phyloP scores from a whole-genome alignment of 2,888 invertebrate species.

The Hoplodrina ambigua region DNA sequence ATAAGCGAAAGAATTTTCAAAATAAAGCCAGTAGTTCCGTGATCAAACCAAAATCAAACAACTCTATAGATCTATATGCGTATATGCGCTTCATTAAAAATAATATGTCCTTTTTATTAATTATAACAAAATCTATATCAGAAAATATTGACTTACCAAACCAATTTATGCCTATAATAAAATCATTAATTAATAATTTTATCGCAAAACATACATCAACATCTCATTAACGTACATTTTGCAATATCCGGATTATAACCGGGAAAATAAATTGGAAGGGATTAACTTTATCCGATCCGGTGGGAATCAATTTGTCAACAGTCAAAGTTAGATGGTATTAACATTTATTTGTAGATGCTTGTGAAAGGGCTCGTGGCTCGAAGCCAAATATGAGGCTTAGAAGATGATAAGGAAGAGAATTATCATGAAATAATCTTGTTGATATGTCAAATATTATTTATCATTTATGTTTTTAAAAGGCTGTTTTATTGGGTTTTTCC shows the following conservation, averaged over 20 bases:
- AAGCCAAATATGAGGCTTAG: slow-evolving; percentile 24
- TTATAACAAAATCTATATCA: slow-evolving; percentile 1
- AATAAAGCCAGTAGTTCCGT: too few species aligned
- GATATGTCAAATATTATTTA: too few species aligned
- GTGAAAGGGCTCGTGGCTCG: slow-evolving; percentile 17
- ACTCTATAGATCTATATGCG: too few species aligned
- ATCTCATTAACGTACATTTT: slow-evolving; percentile 43
- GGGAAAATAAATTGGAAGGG: slow-evolving; percentile 57
- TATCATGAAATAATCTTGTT: slow-evolving; percentile 5
- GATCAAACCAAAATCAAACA: too few species aligned
- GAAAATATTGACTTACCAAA: slow-evolving; percentile 15
- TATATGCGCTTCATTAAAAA: not conserved
- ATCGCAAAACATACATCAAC: slow-evolving; percentile 25
- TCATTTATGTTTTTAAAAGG: too few species aligned
- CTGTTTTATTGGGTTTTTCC: too few species aligned
- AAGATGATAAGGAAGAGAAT: slow-evolving; percentile 7
- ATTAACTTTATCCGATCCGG: slow-evolving; percentile 50
- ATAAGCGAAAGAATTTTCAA: too few species aligned
- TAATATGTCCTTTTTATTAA: slow-evolving; percentile 8
- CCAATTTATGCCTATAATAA: slow-evolving; percentile 9
- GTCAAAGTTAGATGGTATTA: slow-evolving; percentile 61
- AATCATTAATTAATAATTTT: slow-evolving; percentile 36
- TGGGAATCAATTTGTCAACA: slow-evolving; percentile 66
- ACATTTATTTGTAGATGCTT: slow-evolving; percentile 50
- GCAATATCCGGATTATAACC: slow-evolving; percentile 46